A percentile compares a stretch with the other conserved stretches of the same genome.
Evolutionary conservation across 1,140 invertebrate genomes (phyloP).

Genomic region (Drosophila hydei): DNA sequence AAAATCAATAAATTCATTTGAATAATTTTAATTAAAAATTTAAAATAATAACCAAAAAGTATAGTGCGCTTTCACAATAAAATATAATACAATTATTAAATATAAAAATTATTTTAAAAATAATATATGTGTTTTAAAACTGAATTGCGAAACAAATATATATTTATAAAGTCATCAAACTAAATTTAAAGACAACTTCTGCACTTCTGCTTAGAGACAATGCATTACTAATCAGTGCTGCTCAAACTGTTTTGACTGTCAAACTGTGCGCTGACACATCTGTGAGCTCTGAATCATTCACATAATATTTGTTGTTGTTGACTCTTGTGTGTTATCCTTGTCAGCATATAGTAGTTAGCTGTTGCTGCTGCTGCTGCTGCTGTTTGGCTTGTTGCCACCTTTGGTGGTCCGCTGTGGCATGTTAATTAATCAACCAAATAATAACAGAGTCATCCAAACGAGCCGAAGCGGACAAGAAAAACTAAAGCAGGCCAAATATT

Average conservation of each 20-base stretch:
- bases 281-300: not conserved
- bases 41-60: too few relatives aligned
- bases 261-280: constrained; percentile 16
- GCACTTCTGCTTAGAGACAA: too few relatives aligned
- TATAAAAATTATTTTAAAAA: too few relatives aligned
- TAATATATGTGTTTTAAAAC: too few relatives aligned
- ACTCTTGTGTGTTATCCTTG: constrained; percentile 4
- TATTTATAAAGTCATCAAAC: too few relatives aligned
- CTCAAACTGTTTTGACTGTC: not conserved
- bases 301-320: constrained; percentile 16
- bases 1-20: too few relatives aligned
- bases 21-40: too few relatives aligned
- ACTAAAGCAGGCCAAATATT: constrained; percentile 60
- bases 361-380: constrained; percentile 1
- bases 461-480: constrained; percentile 32
- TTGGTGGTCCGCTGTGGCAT: constrained; percentile 69
- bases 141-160: too few relatives aligned
- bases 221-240: too few relatives aligned
- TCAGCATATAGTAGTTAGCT: not conserved
- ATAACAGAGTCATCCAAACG: constrained; percentile 61
- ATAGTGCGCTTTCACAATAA: too few relatives aligned
- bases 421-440: constrained; percentile 80
- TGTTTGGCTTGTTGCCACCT: constrained; percentile 14
- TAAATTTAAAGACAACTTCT: too few relatives aligned
- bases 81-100: too few relatives aligned